Evolutionary conservation across 2,113 vertebrate genomes (phyloP), one percentile per base, ranked within the genome.

Genomic region (Thinocorus orbignyianus): DNA sequence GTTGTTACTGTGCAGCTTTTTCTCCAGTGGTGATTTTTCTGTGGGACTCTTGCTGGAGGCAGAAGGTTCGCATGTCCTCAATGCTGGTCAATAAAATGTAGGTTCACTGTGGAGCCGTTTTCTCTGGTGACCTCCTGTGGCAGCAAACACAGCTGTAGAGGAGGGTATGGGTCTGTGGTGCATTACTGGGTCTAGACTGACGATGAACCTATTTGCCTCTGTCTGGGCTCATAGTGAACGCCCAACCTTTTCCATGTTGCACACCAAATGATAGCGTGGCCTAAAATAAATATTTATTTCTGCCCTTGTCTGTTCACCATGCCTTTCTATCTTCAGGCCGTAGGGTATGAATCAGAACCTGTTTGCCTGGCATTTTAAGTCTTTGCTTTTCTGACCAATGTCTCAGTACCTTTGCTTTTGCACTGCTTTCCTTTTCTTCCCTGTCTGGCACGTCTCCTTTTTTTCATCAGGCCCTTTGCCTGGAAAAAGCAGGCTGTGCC

Each of bases 281-380:
- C 61, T 91, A 92, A 97, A 81, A 83, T 74, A 95, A 96, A 90
- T 94, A 92, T 90, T 94, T 95, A 76, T 92, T 93, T 92, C 82
- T 90, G 61, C 54, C 72, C 81, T 86, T 92, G 72, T 57, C 72
- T 78, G 26, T 60, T 90, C 76, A 68, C 46, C 17, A 48, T 93
- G 72, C 42, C 60, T 57, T 89, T 92, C 74, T 96, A 74, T 70
- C 41, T 87, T 78, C 12, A 42, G 90, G 68, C 68, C 2, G 4
- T 86, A 92, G 46, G 41, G 60, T 73, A 76, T 96, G 88, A 94
- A 78, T 97, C 90, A 94, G 46, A 95, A 84, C 52, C 83, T 95
- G 60, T 96, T 96, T 96, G 88, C 86, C 83, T 96, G 85, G 88
- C 86, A 90, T 95, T 96, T 95, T 66, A 88, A 49, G 39, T 82